Percentiles rank a stretch among this genome's conserved stretches.
Evolutionary conservation across 2,888 invertebrate species (phyloP).

Genomic region (Laothoe populi): DNA sequence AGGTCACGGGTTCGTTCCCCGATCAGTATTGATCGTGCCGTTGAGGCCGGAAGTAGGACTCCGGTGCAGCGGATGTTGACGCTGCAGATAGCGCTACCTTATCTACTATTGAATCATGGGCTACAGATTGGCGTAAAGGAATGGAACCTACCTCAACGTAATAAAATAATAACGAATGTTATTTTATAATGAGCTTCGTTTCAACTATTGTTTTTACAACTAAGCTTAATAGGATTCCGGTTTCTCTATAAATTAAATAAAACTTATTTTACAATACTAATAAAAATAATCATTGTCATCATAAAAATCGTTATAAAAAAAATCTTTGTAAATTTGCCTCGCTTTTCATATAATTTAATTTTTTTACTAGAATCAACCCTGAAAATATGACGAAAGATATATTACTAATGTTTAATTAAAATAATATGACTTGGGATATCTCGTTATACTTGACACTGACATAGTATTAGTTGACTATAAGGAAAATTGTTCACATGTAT

Average conservation of each 20-base stretch:
- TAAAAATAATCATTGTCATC: not conserved
- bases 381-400: no score
- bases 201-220: not conserved
- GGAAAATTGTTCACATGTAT: constrained; percentile 61
- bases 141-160: constrained; percentile 11
- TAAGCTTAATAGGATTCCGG: not conserved
- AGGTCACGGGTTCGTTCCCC: constrained; percentile 84
- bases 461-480: constrained; percentile 61
- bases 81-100: constrained; percentile 60
- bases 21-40: constrained; percentile 75
- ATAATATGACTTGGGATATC: constrained; percentile 11
- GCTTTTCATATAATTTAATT: no score
- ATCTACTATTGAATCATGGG: constrained; percentile 22
- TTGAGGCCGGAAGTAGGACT: constrained; percentile 75
- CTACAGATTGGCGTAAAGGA: not conserved
- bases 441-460: constrained; percentile 70
- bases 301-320: no score
- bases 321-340: no score
- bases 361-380: no score
- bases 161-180: not conserved
- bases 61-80: constrained; percentile 70
- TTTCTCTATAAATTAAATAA: not conserved
- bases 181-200: not conserved
- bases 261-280: not conserved
- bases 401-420: no score